A percentile compares a stretch with the other conserved stretches of the same genome.
phyloP scores from a whole-genome alignment of 2,797 vertebrate genomes.

The Anabacerthia variegaticeps region DNA sequence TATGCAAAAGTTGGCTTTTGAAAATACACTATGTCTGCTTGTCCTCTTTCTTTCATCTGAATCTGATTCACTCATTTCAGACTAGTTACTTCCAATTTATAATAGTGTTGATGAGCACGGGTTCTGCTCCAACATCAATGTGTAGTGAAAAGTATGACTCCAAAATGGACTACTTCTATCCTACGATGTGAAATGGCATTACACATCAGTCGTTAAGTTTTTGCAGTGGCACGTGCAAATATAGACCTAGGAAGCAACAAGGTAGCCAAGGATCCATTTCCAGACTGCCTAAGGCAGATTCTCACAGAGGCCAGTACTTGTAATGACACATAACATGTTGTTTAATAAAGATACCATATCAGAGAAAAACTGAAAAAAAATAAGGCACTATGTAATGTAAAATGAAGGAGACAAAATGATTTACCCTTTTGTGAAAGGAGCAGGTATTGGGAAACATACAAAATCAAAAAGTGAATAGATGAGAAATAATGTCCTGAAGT shows the following conservation, averaged over 20 bases:
- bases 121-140: not conserved
- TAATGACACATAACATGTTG: not conserved
- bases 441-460: not conserved
- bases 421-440: not conserved
- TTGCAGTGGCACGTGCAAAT: rapidly evolving
- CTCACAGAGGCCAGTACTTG: not conserved
- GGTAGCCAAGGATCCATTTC: not conserved
- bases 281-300: not conserved
- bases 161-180: not conserved
- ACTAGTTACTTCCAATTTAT: not conserved
- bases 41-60: not conserved
- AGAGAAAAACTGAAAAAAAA: not conserved
- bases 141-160: not conserved
- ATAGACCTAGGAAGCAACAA: not conserved
- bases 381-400: not conserved
- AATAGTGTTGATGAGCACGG: not conserved
- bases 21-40: not conserved
- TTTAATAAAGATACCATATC: not conserved
- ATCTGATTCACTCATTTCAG: not conserved
- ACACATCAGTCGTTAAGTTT: not conserved
- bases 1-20: not conserved
- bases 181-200: not conserved
- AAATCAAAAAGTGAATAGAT: not conserved
- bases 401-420: not conserved
- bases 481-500: not conserved